Base-by-base conservation (phyloP, 2,113 vertebrate species). In the Podilymbus podiceps region DNA sequence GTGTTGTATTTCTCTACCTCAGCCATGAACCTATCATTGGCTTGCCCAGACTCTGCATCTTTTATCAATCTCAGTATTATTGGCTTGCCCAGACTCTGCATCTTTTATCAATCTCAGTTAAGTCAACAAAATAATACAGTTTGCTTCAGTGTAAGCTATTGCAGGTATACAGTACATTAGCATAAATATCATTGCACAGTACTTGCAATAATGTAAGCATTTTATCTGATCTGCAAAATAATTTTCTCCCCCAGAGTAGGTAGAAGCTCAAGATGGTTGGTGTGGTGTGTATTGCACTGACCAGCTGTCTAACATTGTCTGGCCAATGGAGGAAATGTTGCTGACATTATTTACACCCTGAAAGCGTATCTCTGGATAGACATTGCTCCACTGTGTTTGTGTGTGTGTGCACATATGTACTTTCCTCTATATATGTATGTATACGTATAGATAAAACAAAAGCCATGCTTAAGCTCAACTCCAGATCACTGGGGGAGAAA, bases 361-460 rank as follows among this genome's bases (percentile, higher is more conserved):
- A 44, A 66, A 87, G 24, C 28, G 3, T 44, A 17, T 13, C 50
- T 20, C 40, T 62, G 71, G 49, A 14, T 21, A 47, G 67, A 12
- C 33, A 7, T 72, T 47, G 66, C 46, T 74, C 46, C n/a, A 1
- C 69, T 59, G 49, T 11, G 18, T 53, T 15, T 12, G n/a, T 55
- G 11, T 28, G n/a, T 17, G 46, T 17, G 4, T n/a, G 30, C 5
- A 5, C 8, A 3, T 1, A 17, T 33, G 17, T 59, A 5, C 24
- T 30, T 59, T 33, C 21, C 6, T 73, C 16, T 38, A 0, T 2
- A 11, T 23, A 1, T 7, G 4, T 15, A 3, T 33, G 12, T 33
- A 23, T 28, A 59, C n/a, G 19, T 15, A 25, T 4, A 10, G 28
- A 24, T 44, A 33, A 62, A 84, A 13, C 9, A 23, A 64, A 56